Evolutionary conservation across 2,113 vertebrate genomes (phyloP).

Genomic region (Prunella himalayana): DNA sequence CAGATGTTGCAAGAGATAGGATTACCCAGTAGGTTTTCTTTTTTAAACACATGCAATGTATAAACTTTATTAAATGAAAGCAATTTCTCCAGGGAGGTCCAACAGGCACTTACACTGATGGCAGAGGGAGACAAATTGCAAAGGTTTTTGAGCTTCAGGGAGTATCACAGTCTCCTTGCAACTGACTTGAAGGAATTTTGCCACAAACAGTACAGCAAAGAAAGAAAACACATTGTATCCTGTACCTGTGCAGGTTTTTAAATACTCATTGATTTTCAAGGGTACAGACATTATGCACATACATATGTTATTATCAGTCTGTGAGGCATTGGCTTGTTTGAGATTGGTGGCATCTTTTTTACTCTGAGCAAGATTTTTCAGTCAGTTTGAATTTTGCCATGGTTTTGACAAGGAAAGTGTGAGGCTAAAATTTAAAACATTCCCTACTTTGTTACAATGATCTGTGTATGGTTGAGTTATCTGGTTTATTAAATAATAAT

Average conservation of each 20-base stretch:
- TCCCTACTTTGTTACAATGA: background rate
- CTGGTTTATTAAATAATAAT: background rate
- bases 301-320: background rate
- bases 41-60: background rate
- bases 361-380: background rate
- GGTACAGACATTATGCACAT: background rate
- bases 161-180: background rate
- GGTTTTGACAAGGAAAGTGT: background rate
- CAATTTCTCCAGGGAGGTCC: conserved; percentile 16
- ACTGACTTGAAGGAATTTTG: background rate
- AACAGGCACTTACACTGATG: background rate
- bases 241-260: background rate
- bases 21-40: background rate
- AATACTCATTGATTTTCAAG: background rate
- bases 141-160: background rate
- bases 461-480: background rate
- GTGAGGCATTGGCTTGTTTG: background rate
- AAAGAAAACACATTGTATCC: background rate
- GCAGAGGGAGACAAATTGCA: background rate
- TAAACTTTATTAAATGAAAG: conserved; percentile 17
- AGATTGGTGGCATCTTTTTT: background rate
- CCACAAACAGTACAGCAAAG: background rate
- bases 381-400: background rate
- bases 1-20: conserved; percentile 25
- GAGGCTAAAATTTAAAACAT: background rate